Conservation (phyloP, 2,113 vertebrate genomes). For the Cyanoliseus patagonus region DNA sequence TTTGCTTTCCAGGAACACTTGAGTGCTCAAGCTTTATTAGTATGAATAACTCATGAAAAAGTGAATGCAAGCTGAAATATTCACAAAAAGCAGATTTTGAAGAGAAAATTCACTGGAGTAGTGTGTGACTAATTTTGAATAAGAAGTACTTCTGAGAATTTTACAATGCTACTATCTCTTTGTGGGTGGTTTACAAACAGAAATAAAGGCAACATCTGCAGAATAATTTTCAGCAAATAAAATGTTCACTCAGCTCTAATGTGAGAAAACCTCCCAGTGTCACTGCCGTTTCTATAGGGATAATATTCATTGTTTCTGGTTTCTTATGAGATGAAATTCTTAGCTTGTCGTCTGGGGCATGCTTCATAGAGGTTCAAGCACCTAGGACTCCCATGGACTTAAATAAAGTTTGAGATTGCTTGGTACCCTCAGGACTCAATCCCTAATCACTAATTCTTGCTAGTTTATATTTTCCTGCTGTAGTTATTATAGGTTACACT, state of each 20-base stretch:
- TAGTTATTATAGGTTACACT: background rate
- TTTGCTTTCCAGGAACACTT: constrained; percentile 65
- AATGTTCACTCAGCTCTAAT: background rate
- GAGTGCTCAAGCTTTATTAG: constrained; percentile 63
- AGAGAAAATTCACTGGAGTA: constrained; percentile 33
- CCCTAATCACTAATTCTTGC: background rate
- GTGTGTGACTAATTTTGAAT: constrained; percentile 41
- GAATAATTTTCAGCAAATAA: constrained; percentile 33
- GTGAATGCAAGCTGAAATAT: constrained; percentile 48
- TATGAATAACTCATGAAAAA: constrained; percentile 65
- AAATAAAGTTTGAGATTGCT: background rate
- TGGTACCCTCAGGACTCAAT: background rate
- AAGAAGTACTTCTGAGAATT: constrained; percentile 42
- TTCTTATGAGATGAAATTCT: constrained; percentile 12
- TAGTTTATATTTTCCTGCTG: background rate
- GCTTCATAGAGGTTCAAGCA: background rate
- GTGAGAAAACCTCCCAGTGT: background rate
- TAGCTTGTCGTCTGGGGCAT: background rate
- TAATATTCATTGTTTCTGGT: background rate
- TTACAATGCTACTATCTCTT: constrained; percentile 14
- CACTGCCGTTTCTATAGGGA: background rate
- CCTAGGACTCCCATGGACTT: background rate
- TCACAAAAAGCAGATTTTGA: constrained; percentile 49
- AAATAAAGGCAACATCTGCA: background rate
- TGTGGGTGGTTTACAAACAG: background rate